Conservation (phyloP, 2,888 invertebrate species). For the Nymphalis c-album region DNA sequence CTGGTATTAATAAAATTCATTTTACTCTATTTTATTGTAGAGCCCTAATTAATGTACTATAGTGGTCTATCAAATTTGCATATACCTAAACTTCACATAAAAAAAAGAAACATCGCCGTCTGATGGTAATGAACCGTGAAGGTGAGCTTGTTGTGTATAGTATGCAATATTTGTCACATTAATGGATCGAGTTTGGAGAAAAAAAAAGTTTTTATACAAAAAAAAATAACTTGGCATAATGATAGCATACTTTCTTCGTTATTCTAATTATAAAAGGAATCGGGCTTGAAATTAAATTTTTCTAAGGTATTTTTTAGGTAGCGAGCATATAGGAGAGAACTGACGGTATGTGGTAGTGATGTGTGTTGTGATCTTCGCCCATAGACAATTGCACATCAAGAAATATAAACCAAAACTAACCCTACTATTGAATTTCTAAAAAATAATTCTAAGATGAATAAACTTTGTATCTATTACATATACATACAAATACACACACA, state of each 20-base stretch:
- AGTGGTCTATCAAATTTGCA: constrained; percentile 1
- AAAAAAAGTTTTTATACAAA: not conserved
- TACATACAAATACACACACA: too few species aligned
- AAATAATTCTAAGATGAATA: too few species aligned
- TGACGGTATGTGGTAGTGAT: too few species aligned
- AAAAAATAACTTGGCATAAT: not conserved
- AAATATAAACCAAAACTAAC: too few species aligned
- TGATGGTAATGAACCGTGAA: constrained; percentile 34
- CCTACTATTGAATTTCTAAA: too few species aligned
- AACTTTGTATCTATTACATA: too few species aligned
- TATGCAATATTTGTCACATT: constrained; percentile 13
- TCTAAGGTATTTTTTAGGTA: not conserved
- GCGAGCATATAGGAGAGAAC: too few species aligned
- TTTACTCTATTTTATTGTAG: not conserved
- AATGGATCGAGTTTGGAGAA: not conserved
- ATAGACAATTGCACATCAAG: too few species aligned
- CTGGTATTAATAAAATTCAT: not conserved
- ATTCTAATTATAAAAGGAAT: too few species aligned
- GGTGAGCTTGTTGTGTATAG: constrained; percentile 14
- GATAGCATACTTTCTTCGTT: too few species aligned
- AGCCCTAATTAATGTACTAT: constrained; percentile 3
- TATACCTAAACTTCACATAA: constrained; percentile 10
- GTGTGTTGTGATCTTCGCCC: too few species aligned
- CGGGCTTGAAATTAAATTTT: too few species aligned
- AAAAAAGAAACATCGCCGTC: constrained; percentile 14